A percentile compares a stretch with the other conserved stretches of the same genome.
Conservation (phyloP, 2,113 vertebrate genomes). For the Brachypteracias leptosomus region DNA sequence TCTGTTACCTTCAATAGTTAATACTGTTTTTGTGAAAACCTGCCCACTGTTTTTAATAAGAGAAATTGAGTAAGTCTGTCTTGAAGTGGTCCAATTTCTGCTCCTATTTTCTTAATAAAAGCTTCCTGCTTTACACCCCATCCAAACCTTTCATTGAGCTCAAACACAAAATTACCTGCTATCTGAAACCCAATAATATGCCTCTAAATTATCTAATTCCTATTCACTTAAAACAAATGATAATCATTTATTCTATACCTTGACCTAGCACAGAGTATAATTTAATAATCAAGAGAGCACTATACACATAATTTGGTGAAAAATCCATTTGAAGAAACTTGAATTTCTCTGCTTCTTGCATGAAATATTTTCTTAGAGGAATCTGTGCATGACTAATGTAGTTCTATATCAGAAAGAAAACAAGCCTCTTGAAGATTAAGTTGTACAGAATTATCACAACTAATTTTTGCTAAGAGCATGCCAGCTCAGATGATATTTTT, state of each 20-base stretch:
- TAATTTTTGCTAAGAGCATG: neutral
- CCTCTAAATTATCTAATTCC: conserved; percentile 25
- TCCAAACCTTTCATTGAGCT: neutral
- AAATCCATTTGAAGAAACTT: conserved; percentile 23
- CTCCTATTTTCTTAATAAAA: conserved; percentile 6
- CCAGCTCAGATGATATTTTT: neutral
- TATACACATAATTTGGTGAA: conserved; percentile 51
- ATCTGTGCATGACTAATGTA: neutral
- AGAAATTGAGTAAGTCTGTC: neutral
- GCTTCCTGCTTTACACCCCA: neutral
- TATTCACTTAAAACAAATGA: conserved; percentile 32
- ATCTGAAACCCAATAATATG: conserved; percentile 35
- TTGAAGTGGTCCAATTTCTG: neutral
- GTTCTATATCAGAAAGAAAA: neutral
- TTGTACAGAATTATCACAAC: neutral
- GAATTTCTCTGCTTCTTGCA: conserved; percentile 4
- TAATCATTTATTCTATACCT: conserved; percentile 29
- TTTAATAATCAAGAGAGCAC: conserved; percentile 43
- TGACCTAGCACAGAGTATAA: conserved; percentile 47
- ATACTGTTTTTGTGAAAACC: neutral
- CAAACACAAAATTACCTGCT: conserved; percentile 48
- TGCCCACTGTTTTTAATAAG: neutral
- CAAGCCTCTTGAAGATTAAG: neutral
- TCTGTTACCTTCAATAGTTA: neutral
- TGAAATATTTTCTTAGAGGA: neutral